Evolutionary conservation across 2,113 vertebrate species (phyloP).

Genomic region (Pygoscelis antarcticus): DNA sequence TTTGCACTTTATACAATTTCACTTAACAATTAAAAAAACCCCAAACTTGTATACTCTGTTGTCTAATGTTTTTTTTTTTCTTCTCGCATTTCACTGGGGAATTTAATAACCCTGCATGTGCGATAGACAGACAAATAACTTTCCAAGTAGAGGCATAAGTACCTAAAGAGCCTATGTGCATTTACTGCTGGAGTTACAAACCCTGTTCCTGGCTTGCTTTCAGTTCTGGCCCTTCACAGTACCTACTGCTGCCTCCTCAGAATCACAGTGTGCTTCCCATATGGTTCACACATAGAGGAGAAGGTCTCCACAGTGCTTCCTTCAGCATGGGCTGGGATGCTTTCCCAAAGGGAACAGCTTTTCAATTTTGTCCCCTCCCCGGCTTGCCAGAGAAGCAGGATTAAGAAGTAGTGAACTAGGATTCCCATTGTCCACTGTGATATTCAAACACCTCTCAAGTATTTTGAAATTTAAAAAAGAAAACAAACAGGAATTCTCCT

Average conservation of each 20-base stretch:
- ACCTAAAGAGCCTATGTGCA: background rate
- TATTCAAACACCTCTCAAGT: background rate
- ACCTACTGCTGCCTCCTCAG: background rate
- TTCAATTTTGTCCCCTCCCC: background rate
- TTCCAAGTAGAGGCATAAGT: background rate
- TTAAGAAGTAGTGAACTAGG: background rate
- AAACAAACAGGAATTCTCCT: background rate
- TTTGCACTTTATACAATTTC: background rate
- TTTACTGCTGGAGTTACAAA: background rate
- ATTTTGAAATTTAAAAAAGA: background rate
- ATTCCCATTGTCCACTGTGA: background rate
- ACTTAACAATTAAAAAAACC: background rate
- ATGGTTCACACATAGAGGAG: background rate
- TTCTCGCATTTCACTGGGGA: background rate
- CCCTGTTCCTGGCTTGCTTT: background rate
- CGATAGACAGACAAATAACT: background rate
- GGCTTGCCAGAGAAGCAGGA: background rate
- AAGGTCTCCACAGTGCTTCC: background rate
- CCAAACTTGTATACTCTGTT: background rate
- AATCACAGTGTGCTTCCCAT: background rate
- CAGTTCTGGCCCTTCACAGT: background rate
- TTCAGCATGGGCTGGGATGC: background rate
- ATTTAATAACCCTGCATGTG: background rate
- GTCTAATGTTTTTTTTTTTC: background rate
- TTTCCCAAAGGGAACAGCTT: background rate